Evolutionary conservation across 2,888 invertebrate genomes (phyloP).

Genomic region (Phyllotreta striolata): DNA sequence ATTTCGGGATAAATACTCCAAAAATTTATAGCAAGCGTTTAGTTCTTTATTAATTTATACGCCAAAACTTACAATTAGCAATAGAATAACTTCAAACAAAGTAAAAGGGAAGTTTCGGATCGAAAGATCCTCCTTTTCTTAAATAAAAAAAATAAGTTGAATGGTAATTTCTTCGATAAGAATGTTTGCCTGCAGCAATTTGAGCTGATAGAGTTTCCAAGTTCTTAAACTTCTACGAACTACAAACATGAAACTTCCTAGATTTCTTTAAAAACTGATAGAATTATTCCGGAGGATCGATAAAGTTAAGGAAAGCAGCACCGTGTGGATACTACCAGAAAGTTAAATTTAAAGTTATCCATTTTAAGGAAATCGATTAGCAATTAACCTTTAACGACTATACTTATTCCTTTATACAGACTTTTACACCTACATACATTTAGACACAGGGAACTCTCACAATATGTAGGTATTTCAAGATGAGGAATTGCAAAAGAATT

Average conservation of each 20-base stretch:
- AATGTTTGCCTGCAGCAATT: slow-evolving; percentile 43
- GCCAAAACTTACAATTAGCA: no score
- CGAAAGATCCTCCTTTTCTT: slow-evolving; percentile 5
- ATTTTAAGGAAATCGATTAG: no score
- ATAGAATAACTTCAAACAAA: no score
- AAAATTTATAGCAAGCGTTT: not conserved
- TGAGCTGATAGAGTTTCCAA: slow-evolving; percentile 41
- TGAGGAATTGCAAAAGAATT: no score
- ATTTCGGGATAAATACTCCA: not conserved
- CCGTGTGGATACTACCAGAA: not conserved
- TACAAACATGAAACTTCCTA: slow-evolving; percentile 52
- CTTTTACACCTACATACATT: no score
- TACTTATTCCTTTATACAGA: no score
- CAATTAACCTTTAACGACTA: no score
- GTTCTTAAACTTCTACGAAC: slow-evolving; percentile 49
- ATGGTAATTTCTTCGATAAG: slow-evolving; percentile 47
- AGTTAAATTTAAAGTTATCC: no score
- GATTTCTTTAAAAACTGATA: slow-evolving; percentile 44
- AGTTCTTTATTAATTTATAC: no score
- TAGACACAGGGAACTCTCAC: no score
- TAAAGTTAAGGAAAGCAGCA: slow-evolving; percentile 17
- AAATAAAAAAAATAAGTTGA: slow-evolving; percentile 28
- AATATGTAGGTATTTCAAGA: no score
- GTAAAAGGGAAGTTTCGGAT: no score
- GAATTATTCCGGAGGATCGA: slow-evolving; percentile 40